Base-by-base conservation (phyloP, 2,113 vertebrate species). In the Ahaetulla prasina region DNA sequence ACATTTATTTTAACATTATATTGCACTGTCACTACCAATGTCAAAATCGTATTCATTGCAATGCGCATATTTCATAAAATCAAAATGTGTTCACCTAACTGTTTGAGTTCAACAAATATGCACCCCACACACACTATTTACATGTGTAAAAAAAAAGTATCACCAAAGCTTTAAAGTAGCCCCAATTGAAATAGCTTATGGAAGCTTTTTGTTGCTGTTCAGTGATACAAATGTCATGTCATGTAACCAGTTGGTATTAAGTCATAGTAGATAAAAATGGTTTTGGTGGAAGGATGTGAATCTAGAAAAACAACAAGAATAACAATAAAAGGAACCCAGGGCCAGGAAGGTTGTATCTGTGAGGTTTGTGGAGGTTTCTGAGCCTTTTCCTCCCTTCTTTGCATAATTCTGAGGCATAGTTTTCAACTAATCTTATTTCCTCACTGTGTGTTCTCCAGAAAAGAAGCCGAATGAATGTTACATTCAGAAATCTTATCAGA, bases 201-300 rank as follows among this genome's bases (percentile, higher is more conserved):
- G 86, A 92, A 95, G 60, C 90, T 2, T 89, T 94, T 92, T 94
- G n/a, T 92, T 50, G 87, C 43, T 8, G 39, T 85, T n/a, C 87
- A 89, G 53, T 87, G 57, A 49, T 92, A 91, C 94, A 89, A 92
- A 86, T 27, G 74, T 93, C 89, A 91, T 93, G 74, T 93, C 89
- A 91, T 93, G 22, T 86, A 93, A 94, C 23, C 92, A 94, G 92
- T 89, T 90, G 74, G 60, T 93, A 89, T 93, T 91, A 91, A 3
- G 63, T 90, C 45, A n/a, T 57, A 92, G 94, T 89, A 94, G 25
- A 87, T 57, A 68, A 74, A 85, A 20, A 0, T 87, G 85, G 18
- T 93, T 95, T 94, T 84, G 85, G 50, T 95, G 45, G 53, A 92
- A 49, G 63, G 10, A 4, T 53, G 12, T 92, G 90, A 68, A 54